A percentile compares a stretch with the other conserved stretches of the same genome.
Evolutionary conservation across 2,113 vertebrate genomes (phyloP).

Genomic region (Elephas maximus): DNA sequence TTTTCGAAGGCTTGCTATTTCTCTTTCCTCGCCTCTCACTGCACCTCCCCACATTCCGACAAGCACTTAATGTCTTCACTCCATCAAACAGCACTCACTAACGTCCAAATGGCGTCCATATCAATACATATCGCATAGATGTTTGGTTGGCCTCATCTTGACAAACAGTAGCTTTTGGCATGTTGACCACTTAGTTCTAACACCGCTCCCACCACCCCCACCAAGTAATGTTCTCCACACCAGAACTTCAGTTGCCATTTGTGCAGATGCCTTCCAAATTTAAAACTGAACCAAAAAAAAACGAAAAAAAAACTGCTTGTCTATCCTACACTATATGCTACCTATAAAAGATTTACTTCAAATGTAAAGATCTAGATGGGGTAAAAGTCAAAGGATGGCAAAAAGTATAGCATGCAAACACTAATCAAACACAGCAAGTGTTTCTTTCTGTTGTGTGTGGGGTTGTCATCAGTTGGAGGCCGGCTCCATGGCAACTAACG

Average conservation of each 20-base stretch:
- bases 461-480: too few species aligned
- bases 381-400: not conserved
- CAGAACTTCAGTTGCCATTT: not conserved
- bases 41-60: not conserved
- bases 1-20: conserved; percentile 2
- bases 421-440: not conserved
- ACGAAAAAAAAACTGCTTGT: not conserved
- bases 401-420: not conserved
- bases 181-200: not conserved
- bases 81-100: not conserved
- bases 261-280: not conserved
- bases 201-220: not conserved
- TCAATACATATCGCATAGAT: accelerated
- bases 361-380: not conserved
- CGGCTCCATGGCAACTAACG: too few species aligned
- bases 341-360: not conserved
- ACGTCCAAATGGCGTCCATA: not conserved
- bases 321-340: not conserved
- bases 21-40: not conserved
- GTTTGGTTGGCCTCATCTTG: not conserved
- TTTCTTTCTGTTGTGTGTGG: too few species aligned
- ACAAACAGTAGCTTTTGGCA: not conserved
- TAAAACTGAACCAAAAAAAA: not conserved
- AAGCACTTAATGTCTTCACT: not conserved
- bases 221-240: not conserved